Percentiles rank a stretch among this genome's conserved stretches.
Conservation (phyloP, 2,113 vertebrate genomes). For the Esox niger region DNA sequence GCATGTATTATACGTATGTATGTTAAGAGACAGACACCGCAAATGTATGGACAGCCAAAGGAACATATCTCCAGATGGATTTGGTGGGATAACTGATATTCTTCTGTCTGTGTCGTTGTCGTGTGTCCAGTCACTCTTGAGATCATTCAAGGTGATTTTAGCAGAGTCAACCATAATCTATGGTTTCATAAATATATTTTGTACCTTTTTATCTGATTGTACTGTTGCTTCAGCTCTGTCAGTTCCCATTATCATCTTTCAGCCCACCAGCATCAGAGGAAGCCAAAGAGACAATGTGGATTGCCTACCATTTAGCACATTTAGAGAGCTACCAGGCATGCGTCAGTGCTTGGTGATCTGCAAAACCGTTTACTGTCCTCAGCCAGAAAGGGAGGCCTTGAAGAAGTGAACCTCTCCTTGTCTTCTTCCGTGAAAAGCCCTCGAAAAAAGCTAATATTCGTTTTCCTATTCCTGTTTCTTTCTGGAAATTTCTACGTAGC, state of each 20-base stretch:
- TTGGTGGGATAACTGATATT: slow-evolving; percentile 19
- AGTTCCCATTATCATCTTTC: slow-evolving; percentile 18
- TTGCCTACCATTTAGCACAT: slow-evolving; percentile 7
- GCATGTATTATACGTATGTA: slow-evolving; percentile 20
- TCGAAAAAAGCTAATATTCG: slow-evolving; percentile 10
- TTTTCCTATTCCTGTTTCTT: slow-evolving; percentile 16
- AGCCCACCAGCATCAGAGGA: slow-evolving; percentile 54
- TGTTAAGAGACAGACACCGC: slow-evolving; percentile 63
- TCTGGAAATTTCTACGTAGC: not conserved
- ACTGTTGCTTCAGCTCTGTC: slow-evolving; percentile 24
- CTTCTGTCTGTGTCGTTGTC: slow-evolving; percentile 36
- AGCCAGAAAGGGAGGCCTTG: not conserved
- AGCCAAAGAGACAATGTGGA: slow-evolving; percentile 56
- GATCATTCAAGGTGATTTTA: slow-evolving; percentile 42
- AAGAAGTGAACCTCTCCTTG: not conserved
- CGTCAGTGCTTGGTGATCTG: not conserved
- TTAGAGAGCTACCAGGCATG: slow-evolving; percentile 16
- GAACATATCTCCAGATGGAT: slow-evolving; percentile 50
- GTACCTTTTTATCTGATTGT: slow-evolving; percentile 13
- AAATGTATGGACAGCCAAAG: slow-evolving; percentile 54
- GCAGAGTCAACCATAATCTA: slow-evolving; percentile 15
- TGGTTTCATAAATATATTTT: slow-evolving; percentile 23
- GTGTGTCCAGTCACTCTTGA: slow-evolving; percentile 41
- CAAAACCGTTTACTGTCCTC: not conserved
- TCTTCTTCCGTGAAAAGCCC: slow-evolving; percentile 15